These are phyloP conservation scores for Paradisaea rubra DNA, from an alignment of 2,113 vertebrate species.

Conservation along the genomic window DNA sequence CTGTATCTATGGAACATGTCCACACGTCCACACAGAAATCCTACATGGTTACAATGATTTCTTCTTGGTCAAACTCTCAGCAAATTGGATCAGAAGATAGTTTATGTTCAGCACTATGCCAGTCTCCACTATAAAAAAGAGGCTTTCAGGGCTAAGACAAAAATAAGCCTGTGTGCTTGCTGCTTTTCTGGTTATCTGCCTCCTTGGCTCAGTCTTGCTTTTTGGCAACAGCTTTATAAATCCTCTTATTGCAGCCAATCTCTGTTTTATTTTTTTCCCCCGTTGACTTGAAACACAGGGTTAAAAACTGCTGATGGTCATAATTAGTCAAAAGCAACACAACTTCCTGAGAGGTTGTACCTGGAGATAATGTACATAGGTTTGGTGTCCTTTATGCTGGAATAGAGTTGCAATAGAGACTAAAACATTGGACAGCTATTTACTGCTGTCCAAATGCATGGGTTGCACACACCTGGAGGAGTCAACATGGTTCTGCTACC, in stretches of 20 bases:
- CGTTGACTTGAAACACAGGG: neutral
- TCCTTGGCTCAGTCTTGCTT: neutral
- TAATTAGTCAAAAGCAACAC: neutral
- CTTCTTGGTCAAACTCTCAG: neutral
- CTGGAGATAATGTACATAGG: neutral
- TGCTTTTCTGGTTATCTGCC: neutral
- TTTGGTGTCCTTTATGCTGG: neutral
- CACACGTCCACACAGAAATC: neutral
- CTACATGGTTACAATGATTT: neutral
- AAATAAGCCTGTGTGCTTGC: neutral
- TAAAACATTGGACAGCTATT: neutral
- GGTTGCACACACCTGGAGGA: neutral
- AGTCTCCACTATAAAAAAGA: neutral
- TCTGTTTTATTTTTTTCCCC: fast-evolving
- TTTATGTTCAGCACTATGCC: neutral
- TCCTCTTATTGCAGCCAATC: neutral
- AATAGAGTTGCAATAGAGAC: neutral
- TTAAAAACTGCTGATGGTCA: neutral
- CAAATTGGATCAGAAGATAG: neutral
- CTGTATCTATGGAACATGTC: neutral
- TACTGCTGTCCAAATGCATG: neutral
- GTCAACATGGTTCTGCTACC: fast-evolving
- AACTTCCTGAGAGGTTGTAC: neutral
- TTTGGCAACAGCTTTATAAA: neutral
- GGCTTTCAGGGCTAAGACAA: neutral